Evolutionary conservation across 2,888 invertebrate genomes (phyloP).

Genomic region (Limnephilus auricula): DNA sequence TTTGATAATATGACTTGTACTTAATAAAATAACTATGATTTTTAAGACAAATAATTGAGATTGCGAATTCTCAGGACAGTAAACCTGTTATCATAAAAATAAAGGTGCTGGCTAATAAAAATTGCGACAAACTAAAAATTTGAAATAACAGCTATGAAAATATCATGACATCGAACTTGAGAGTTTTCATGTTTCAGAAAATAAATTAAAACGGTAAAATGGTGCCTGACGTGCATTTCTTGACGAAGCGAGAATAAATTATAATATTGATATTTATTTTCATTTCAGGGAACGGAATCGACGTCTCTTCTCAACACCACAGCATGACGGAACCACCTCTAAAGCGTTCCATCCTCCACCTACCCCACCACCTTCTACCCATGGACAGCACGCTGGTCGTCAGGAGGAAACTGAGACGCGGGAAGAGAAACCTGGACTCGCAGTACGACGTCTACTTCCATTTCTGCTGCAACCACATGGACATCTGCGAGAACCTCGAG

Average conservation of each 20-base stretch:
- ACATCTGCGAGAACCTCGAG: constrained; percentile 55
- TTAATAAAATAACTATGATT: too few relatives aligned
- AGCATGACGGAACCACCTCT: neutral
- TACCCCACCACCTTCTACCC: constrained; percentile 53
- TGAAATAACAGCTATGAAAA: too few relatives aligned
- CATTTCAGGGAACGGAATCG: constrained; percentile 26
- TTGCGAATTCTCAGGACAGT: too few relatives aligned
- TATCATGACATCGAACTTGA: too few relatives aligned
- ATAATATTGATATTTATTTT: neutral
- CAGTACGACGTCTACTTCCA: constrained; percentile 48
- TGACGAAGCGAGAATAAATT: neutral
- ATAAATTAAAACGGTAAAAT: neutral
- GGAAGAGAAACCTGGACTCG: constrained; percentile 35
- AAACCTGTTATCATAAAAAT: too few relatives aligned
- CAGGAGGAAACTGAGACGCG: constrained; percentile 17
- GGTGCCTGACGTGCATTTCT: neutral
- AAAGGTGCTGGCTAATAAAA: too few relatives aligned
- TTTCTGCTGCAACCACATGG: constrained; percentile 58
- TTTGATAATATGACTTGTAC: too few relatives aligned
- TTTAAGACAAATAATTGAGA: too few relatives aligned
- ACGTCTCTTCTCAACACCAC: neutral
- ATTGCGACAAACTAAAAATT: too few relatives aligned
- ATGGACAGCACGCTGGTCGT: constrained; percentile 44
- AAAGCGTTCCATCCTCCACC: neutral
- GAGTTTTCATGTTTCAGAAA: too few relatives aligned